Evolutionary conservation across 92 coral and sea anemone species (phyloP).

Genomic region (Desmophyllum pertusum): DNA sequence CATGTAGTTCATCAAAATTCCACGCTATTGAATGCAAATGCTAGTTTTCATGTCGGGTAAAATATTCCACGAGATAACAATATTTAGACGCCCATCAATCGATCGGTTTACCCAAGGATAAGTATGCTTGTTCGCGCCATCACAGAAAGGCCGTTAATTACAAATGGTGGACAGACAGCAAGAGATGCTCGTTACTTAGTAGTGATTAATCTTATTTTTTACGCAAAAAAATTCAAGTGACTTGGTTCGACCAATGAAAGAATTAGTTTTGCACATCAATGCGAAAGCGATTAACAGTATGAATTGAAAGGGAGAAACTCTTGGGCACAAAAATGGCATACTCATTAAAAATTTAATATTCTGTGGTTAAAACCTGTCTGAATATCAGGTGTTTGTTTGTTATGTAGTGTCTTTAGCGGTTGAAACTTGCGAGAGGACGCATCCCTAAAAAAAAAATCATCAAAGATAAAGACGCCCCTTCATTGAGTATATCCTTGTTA

Average conservation of each 20-base stretch:
- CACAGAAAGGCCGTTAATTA: neutral
- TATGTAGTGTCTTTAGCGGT: neutral
- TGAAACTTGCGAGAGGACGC: neutral
- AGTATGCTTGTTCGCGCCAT: neutral
- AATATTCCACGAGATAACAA: neutral
- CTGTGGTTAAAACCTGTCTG: constrained; percentile 27
- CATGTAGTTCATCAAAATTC: too few species aligned
- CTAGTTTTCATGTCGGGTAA: neutral
- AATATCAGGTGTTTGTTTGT: constrained; percentile 11
- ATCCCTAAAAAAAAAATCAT: too few species aligned
- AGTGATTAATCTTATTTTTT: neutral
- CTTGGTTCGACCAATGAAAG: neutral
- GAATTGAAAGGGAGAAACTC: neutral
- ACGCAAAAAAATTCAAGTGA: neutral
- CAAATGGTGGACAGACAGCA: neutral
- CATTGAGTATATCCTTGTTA: too few species aligned
- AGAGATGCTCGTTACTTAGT: neutral
- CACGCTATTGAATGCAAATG: neutral
- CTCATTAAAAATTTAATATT: constrained; percentile 13
- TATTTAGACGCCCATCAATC: neutral
- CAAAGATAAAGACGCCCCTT: too few species aligned
- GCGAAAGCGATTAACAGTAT: neutral
- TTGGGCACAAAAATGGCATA: constrained; percentile 16
- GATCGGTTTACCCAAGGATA: neutral
- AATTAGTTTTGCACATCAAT: neutral